phyloP scores from a whole-genome alignment of 2,888 invertebrate genomes.

The Drosophila aldrichi region DNA sequence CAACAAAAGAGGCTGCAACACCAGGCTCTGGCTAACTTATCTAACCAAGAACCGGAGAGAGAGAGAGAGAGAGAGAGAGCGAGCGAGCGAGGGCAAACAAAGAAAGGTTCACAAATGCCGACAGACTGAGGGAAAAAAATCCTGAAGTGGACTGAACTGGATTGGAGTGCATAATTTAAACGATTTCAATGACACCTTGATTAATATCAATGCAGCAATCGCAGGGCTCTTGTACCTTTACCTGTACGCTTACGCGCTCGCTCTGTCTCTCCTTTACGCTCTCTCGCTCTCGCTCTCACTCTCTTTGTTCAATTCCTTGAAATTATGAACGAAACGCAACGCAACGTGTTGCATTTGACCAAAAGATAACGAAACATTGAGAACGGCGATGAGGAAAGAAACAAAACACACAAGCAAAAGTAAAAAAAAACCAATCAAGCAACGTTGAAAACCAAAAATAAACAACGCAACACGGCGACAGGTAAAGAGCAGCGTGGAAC shows the following conservation, averaged over 20 bases:
- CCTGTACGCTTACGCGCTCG: constrained; percentile 36
- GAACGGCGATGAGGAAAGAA: constrained; percentile 28
- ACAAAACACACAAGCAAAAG: constrained; percentile 13
- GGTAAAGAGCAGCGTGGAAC: constrained; percentile 47
- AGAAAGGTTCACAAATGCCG: constrained; percentile 58
- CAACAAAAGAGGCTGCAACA: constrained; percentile 65
- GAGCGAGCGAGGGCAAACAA: constrained; percentile 16
- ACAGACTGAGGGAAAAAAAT: constrained; percentile 36
- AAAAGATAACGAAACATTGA: constrained; percentile 69
- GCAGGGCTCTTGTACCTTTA: constrained; percentile 22
- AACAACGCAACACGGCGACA: constrained; percentile 59
- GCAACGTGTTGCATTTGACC: constrained; percentile 70
- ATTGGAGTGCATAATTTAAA: constrained; percentile 81
- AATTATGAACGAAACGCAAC: constrained; percentile 79
- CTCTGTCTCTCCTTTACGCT: not conserved
- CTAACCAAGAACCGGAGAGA: constrained; percentile 33
- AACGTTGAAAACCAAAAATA: constrained; percentile 78
- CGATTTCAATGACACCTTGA: constrained; percentile 84
- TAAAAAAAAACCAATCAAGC: constrained; percentile 71
- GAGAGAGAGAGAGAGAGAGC: constrained; percentile 4
- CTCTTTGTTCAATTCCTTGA: constrained; percentile 66
- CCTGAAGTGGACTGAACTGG: constrained; percentile 46
- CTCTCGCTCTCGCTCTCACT: constrained; percentile 4
- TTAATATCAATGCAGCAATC: constrained; percentile 80
- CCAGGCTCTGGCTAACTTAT: constrained; percentile 59